Base-by-base conservation (phyloP, 1,140 invertebrate species). In the Homalodisca vitripennis region DNA sequence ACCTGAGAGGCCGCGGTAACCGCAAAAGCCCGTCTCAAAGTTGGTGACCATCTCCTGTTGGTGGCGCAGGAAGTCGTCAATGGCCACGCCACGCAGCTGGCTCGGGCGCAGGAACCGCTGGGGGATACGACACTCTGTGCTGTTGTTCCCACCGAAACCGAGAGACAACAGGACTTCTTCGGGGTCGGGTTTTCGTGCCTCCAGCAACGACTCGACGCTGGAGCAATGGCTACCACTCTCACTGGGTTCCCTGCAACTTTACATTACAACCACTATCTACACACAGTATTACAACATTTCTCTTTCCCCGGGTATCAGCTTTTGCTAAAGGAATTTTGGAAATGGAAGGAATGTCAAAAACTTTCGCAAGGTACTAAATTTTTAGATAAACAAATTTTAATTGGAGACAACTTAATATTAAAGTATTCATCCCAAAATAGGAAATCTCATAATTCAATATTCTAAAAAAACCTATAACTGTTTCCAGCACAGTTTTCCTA, bases 151-250 rank as follows among this genome's bases (percentile, higher is more conserved):
- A 51, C 63, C 82, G 80, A 81, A 91, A 89, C 87, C 90, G 62
- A 90, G 80, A 51, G 84, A 86, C 24, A 91, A 73, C 2, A 92
- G 78, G 30, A 92, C 85, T 51, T 89, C 88, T 78, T 92, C 89
- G 1, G 90, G 90, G 80, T 92, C 89, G 2, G 89, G 87, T 75
- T 84, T 85, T 66, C 90, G 80, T 10, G 87, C 80, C 72, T 91
- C 90, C 69, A 92, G 77, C 51, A 91, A 66, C 76, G 89, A 90
- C 76, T 92, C 87, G 14, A 92, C 87, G 75, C 88, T 90, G 62
- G 87, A 89, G 70, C 87, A 88, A 68, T 88, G 85, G 77, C 89
- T 91, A 31, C 86, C 88, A 20, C 76, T 77, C 70, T 82, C 75
- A 27, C 72, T 73, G 30, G 72, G 72, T 57, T 73, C 72, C 62